These are phyloP conservation scores for Moxostoma hubbsi DNA, from an alignment of 2,797 vertebrate genomes.

Conservation along the genomic window DNA sequence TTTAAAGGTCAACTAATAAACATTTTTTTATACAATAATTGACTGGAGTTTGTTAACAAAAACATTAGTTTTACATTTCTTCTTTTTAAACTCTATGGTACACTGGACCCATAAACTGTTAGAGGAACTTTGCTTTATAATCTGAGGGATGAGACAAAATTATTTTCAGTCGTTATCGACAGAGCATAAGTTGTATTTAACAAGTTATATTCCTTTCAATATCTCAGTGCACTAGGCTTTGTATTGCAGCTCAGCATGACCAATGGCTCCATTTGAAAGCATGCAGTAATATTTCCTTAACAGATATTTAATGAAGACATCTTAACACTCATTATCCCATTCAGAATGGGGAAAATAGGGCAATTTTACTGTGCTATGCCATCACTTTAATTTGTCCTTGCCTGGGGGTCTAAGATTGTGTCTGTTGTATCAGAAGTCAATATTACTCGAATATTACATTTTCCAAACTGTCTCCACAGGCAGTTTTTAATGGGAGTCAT, in stretches of 20 bases:
- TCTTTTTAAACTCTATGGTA: neutral
- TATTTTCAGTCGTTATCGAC: neutral
- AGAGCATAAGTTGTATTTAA: constrained; percentile 18
- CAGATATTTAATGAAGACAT: constrained; percentile 86
- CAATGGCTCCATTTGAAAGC: constrained; percentile 80
- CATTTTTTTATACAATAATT: too few species aligned
- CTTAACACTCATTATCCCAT: constrained; percentile 84
- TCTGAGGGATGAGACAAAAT: too few species aligned
- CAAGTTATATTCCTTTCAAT: neutral
- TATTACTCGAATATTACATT: constrained; percentile 84
- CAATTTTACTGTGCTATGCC: constrained; percentile 56
- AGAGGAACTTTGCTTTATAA: too few species aligned
- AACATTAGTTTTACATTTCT: too few species aligned
- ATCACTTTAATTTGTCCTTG: constrained; percentile 81
- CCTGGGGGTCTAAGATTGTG: constrained; percentile 83
- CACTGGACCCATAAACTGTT: neutral
- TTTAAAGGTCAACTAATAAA: neutral
- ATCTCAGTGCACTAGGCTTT: neutral
- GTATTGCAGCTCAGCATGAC: constrained; percentile 71
- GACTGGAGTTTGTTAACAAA: too few species aligned
- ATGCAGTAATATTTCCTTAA: constrained; percentile 82
- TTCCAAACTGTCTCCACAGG: constrained; percentile 78
- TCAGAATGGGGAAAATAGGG: constrained; percentile 74
- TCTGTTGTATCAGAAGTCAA: constrained; percentile 81
- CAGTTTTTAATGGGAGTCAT: constrained; percentile 79